Evolutionary conservation across 2,888 invertebrate genomes (phyloP), one percentile per base, ranked within the genome.

Genomic region (Caenorhabditis sp.): DNA sequence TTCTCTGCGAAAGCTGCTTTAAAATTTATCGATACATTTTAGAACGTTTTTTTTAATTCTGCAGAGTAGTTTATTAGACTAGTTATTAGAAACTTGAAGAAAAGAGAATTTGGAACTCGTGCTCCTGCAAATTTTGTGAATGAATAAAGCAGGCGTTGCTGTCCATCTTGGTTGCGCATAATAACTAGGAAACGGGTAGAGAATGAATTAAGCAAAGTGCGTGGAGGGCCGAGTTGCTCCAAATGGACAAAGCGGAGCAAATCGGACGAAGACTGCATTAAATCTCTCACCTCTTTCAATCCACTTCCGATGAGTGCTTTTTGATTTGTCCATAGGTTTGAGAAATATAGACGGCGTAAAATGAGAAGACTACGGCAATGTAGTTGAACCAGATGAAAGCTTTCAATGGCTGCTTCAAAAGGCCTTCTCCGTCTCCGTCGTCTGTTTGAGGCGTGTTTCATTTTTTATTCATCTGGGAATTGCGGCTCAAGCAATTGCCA

Each of bases 401-500:
- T 35, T 32, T 40, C 26, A 4, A 18, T 18, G 22, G 22, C n/a
- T 22, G 24, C 37, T 37, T 35, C 58, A 13, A n/a, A 22, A 65
- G 58, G 44, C 51, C 61, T 60, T 56, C 58, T 62, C 18, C 62
- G 64, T 56, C 58, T 62, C 18, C 58, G 72, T 65, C 58, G 72
- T 65, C 50, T 65, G 65, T 65, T 76, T 72, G 55, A 35, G 51
- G 70, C 70, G 69, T 62, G 62, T 78, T 79, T 79, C 79, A 79
- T 79, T 67, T 79, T 71, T 79, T 79, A 79, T 79, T 79, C 79
- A 79, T 79, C 71, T 79, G 79, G 79, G 79, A 79, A 79, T 79
- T 71, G 60, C 61, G 13, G 47, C 26, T 55, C 32, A 32, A 32
- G 32, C 9, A 6, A 9, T 32, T 32, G 32, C 32, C 32, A 6